Conservation (phyloP, 2,888 invertebrate genomes). For the Plusia festucae region DNA sequence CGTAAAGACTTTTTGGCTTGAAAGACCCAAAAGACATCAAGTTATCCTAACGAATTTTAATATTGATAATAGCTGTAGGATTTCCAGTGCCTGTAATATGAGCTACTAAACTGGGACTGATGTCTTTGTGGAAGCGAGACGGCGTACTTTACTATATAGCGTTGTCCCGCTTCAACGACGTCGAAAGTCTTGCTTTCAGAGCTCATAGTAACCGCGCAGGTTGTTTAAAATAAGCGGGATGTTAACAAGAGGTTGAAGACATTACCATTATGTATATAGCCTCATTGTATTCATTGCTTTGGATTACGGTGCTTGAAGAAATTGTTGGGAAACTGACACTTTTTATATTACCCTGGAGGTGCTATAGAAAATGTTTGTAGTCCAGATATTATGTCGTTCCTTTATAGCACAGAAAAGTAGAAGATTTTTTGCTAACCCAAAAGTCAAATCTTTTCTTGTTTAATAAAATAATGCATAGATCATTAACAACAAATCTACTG, state of each 20-base stretch:
- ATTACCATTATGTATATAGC: conserved; percentile 27
- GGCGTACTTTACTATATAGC: no score
- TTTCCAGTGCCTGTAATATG: no score
- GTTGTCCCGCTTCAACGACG: background rate
- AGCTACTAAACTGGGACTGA: no score
- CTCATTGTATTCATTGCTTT: conserved; percentile 35
- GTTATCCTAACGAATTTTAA: no score
- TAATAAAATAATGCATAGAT: background rate
- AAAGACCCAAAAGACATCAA: no score
- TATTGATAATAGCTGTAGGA: no score
- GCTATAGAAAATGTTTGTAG: conserved; percentile 11
- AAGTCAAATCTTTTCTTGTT: background rate
- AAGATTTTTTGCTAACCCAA: background rate
- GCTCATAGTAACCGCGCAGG: conserved; percentile 11
- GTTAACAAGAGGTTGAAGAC: conserved; percentile 30
- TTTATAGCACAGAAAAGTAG: background rate
- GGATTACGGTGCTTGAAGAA: conserved; percentile 31
- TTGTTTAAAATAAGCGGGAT: conserved; percentile 24
- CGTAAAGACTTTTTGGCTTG: no score
- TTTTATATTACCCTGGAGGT: conserved; percentile 12
- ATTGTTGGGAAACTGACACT: conserved; percentile 26
- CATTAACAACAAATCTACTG: background rate
- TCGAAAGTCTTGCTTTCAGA: no score
- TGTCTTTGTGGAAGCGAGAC: no score
- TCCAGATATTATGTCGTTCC: background rate